Conservation (phyloP, 2,113 vertebrate species). For the Rhinopomastus cyanomelas region DNA sequence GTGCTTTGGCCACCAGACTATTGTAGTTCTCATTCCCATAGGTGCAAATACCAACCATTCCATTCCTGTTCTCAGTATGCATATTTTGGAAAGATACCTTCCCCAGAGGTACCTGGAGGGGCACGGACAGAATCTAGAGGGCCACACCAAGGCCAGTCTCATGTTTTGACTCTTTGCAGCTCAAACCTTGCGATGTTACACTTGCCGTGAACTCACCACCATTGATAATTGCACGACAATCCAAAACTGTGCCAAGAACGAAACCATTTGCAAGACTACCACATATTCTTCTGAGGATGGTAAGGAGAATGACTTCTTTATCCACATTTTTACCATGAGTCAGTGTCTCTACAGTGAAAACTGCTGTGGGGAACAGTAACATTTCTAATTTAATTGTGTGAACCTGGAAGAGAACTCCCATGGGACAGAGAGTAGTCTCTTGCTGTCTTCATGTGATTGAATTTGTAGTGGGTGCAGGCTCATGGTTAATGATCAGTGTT, state of each 20-base stretch:
- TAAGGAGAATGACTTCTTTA: neutral
- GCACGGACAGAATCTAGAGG: fast-evolving
- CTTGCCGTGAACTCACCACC: neutral
- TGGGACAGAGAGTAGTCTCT: neutral
- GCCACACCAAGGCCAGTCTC: neutral
- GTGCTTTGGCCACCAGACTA: neutral
- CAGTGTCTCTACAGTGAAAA: neutral
- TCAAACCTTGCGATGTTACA: constrained; percentile 18
- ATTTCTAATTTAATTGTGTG: neutral
- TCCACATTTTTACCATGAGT: neutral
- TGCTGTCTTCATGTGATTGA: neutral
- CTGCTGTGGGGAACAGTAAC: neutral
- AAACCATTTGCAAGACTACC: constrained; percentile 49
- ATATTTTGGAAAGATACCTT: neutral
- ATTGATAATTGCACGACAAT: neutral
- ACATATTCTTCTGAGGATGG: constrained; percentile 46
- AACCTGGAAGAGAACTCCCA: fast-evolving
- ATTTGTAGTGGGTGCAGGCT: neutral
- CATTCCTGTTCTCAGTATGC: too few species aligned
- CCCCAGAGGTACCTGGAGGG: neutral
- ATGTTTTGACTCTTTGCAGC: neutral
- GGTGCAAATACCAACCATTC: fast-evolving
- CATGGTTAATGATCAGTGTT: neutral
- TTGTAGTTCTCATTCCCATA: neutral
- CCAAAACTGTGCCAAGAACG: neutral